Conservation (phyloP, 1,140 invertebrate genomes). For the Matsumurasca onukii region DNA sequence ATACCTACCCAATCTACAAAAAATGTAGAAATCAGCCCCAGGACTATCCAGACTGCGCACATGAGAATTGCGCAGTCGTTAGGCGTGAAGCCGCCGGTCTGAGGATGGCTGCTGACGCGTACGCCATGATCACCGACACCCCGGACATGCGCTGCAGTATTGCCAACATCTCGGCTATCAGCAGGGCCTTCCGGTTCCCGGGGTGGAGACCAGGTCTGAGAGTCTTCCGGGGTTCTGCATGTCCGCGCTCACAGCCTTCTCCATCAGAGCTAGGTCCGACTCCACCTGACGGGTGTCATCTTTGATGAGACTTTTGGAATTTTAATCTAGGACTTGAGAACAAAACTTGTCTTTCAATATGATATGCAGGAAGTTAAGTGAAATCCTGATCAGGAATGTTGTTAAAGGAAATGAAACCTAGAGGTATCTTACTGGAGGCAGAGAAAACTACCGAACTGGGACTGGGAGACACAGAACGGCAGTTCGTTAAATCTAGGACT, state of each 20-base stretch:
- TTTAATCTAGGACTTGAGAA: no score
- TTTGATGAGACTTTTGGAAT: no score
- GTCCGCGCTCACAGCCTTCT: constrained; percentile 36
- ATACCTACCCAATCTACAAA: constrained; percentile 71
- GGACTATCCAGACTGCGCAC: constrained; percentile 63
- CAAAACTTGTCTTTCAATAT: no score
- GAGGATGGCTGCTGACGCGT: constrained; percentile 71
- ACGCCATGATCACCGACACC: constrained; percentile 72
- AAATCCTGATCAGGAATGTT: no score
- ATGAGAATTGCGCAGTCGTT: constrained; percentile 62
- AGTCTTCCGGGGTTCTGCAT: constrained; percentile 45
- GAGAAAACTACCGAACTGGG: no score
- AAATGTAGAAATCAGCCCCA: constrained; percentile 60
- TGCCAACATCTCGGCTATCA: constrained; percentile 63
- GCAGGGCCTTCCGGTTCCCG: constrained; percentile 63
- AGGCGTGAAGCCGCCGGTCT: constrained; percentile 52
- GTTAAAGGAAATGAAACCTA: no score
- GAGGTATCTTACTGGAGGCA: no score
- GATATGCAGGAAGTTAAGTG: no score
- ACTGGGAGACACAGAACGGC: no score
- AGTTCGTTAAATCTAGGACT: no score
- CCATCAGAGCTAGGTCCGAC: constrained; percentile 45
- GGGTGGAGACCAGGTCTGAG: constrained; percentile 54
- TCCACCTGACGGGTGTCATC: constrained; percentile 49
- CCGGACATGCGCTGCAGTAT: constrained; percentile 75